phyloP scores from a whole-genome alignment of 2,888 invertebrate genomes.

The Hartigia nigra region DNA sequence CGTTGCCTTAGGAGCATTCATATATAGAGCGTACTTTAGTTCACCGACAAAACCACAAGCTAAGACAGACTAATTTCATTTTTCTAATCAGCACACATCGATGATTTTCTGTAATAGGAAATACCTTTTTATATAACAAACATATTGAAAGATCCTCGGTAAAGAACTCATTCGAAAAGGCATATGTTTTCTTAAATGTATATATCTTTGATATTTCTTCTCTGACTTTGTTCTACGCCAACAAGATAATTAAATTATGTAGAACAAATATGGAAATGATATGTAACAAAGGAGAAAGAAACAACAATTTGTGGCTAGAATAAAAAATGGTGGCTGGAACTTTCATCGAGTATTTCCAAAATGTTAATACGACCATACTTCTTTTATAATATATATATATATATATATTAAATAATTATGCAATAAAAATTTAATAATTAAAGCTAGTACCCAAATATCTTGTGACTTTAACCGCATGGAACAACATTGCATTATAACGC shows the following conservation, averaged over 20 bases:
- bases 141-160: not conserved
- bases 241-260: not conserved
- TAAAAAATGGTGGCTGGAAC: not conserved
- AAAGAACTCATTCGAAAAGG: not conserved
- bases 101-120: not conserved
- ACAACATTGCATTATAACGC: not conserved
- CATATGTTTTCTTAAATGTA: not conserved
- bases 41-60: conserved; percentile 41
- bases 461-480: not conserved
- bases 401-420: not conserved
- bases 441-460: not conserved
- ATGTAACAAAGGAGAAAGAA: not conserved
- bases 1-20: conserved; percentile 80
- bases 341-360: not conserved
- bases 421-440: not conserved
- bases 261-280: not conserved
- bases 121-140: not conserved
- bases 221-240: not conserved
- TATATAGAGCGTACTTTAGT: conserved; percentile 80
- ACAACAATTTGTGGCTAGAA: not conserved
- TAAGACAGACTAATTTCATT: conserved; percentile 48
- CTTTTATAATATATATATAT: not conserved
- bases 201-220: not conserved
- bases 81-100: not conserved
- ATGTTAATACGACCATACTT: not conserved